Base-by-base conservation (phyloP, 2,888 invertebrate genomes). In the Acanthacorydalis orientalis region DNA sequence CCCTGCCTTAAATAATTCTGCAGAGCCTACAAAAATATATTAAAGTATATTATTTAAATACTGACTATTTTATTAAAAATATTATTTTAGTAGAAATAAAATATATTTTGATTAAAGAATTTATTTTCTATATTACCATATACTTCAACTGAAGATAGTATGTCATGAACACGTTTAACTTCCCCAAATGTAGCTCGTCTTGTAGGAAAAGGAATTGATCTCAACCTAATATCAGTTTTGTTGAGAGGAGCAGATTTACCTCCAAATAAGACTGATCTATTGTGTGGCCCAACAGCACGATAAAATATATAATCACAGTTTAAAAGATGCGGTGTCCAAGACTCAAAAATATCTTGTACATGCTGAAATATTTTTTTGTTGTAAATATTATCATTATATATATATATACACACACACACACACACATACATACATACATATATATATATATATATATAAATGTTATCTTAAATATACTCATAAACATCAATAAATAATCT, bases 151-250 rank as follows among this genome's bases (percentile, higher is more conserved):
- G 75, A 72, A 15, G 80, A 72, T 7, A 90, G 65, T 42, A 81
- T 68, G 45, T 75, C 73, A 54, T 84, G 81, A 0, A 86, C 81
- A 51, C 88, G 68, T 59, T 80, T 74, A 1, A 87, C 77, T 68
- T 91, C 90, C 46, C 76, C 80, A 56, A 78, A 83, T 0, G 86
- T 86, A 0, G 91, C 84, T 54, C 87, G 74, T 54, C 81, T 70
- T 0, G 90, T 89, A 0, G 83, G 80, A 64, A 91, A 88, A 0
- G 91, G 90, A 52, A 91, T 72, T 15, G 73, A 75, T 53, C 83
- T 65, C 8, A 86, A 61, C 50, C 83, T 67, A 1, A 64, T 55
- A 57, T 85, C 84, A 4, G 68, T 72, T 53, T 74, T 72, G 51
- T 72, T 70, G 11, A 90, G 61, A 1, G 82, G 73, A 0, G 86